Percentiles rank a stretch among this genome's conserved stretches.
These are phyloP conservation scores for Nestor notabilis DNA, from an alignment of 2,113 vertebrate genomes.

Conservation along the genomic window DNA sequence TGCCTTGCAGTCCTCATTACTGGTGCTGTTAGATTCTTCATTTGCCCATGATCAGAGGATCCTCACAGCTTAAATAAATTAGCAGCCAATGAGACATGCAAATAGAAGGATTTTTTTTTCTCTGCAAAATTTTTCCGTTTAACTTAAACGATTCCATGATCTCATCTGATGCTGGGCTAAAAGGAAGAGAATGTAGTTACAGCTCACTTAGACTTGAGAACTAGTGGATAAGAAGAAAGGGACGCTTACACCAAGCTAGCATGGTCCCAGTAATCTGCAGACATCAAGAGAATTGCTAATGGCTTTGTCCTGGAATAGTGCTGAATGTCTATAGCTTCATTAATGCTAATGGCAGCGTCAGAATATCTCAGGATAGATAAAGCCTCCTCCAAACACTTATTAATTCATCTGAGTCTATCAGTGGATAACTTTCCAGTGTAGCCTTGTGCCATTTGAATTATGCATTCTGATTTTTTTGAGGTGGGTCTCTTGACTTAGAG, in stretches of 20 bases:
- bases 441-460: neutral
- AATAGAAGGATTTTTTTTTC: neutral
- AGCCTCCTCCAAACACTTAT: neutral
- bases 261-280: neutral
- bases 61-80: constrained; percentile 53
- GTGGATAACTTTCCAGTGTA: neutral
- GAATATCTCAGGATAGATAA: neutral
- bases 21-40: constrained; percentile 10
- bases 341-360: neutral
- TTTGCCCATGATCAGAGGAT: constrained; percentile 37
- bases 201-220: neutral
- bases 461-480: neutral
- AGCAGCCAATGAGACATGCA: constrained; percentile 31
- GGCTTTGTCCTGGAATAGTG: neutral
- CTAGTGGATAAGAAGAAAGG: neutral
- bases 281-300: neutral
- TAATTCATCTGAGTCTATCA: neutral
- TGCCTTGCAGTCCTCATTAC: constrained; percentile 18
- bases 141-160: constrained; percentile 1
- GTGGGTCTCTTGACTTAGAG: neutral
- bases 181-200: neutral
- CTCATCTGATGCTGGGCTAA: constrained; percentile 5
- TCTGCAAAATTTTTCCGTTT: neutral
- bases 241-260: neutral
- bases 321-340: neutral